Evolutionary conservation across 1,140 invertebrate genomes (phyloP).

Genomic region (Brachionus sp.): DNA sequence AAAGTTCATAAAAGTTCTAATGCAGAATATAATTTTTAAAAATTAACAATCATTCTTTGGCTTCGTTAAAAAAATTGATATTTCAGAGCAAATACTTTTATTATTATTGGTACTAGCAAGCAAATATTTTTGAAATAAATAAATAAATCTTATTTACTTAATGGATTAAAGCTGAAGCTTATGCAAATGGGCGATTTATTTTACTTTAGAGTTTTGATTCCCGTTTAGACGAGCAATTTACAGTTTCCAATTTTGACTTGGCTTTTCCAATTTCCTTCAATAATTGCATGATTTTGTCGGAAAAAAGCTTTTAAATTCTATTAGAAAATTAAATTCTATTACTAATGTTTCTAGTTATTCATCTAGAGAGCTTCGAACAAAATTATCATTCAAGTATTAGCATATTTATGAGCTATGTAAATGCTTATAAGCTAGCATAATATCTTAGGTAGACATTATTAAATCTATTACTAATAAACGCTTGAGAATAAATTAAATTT

Average conservation of each 20-base stretch:
- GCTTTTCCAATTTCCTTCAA: neutral
- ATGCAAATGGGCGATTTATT: neutral
- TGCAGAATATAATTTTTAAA: neutral
- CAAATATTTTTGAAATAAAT: conserved; percentile 7
- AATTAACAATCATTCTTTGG: neutral
- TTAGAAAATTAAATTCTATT: neutral
- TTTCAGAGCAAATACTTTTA: neutral
- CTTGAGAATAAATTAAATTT: neutral
- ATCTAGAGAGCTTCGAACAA: neutral
- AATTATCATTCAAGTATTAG: conserved; percentile 4
- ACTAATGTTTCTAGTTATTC: neutral
- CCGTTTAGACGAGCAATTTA: neutral
- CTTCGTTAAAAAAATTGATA: neutral
- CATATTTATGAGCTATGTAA: neutral
- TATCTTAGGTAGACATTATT: conserved; percentile 3
- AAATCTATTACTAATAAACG: neutral
- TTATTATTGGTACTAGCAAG: neutral
- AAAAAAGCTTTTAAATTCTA: neutral
- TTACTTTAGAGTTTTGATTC: neutral
- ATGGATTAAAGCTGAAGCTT: neutral
- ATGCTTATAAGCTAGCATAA: neutral
- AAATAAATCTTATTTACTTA: neutral
- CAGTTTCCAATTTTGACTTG: neutral
- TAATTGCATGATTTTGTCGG: neutral
- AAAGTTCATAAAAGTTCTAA: neutral